Percentiles rank a stretch among this genome's conserved stretches.
These are phyloP conservation scores for Pseudocheirus occidentalis DNA, from an alignment of 2,797 vertebrate species.

Conservation along the genomic window DNA sequence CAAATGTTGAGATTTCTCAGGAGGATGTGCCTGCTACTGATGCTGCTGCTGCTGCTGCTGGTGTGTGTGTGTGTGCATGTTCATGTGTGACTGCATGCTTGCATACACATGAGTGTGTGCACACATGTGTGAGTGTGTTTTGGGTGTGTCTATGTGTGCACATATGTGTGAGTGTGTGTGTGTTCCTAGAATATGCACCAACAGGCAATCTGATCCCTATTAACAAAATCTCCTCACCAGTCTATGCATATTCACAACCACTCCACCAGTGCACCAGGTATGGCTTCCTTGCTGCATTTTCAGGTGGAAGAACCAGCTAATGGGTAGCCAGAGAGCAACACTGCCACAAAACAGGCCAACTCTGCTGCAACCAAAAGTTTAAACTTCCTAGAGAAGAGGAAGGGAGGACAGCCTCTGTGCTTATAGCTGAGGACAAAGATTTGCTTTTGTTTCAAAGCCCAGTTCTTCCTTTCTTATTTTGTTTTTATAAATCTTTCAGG, in stretches of 20 bases:
- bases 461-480: neutral
- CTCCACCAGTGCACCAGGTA: neutral
- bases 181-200: neutral
- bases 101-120: no score
- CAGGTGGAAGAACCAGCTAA: neutral
- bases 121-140: no score
- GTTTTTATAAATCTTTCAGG: neutral
- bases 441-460: neutral
- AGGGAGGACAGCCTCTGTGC: neutral
- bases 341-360: neutral
- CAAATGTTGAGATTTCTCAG: neutral
- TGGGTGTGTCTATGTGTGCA: neutral
- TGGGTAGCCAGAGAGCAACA: neutral
- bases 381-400: neutral
- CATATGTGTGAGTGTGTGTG: neutral
- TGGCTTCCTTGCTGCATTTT: neutral
- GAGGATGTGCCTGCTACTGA: neutral
- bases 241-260: neutral
- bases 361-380: no score
- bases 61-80: no score
- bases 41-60: no score
- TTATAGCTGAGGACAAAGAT: neutral
- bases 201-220: accelerated
- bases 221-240: neutral
- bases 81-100: no score